Percentiles rank a stretch among this genome's conserved stretches.
Conservation (phyloP, 2,113 vertebrate species). For the Nettapus auritus region DNA sequence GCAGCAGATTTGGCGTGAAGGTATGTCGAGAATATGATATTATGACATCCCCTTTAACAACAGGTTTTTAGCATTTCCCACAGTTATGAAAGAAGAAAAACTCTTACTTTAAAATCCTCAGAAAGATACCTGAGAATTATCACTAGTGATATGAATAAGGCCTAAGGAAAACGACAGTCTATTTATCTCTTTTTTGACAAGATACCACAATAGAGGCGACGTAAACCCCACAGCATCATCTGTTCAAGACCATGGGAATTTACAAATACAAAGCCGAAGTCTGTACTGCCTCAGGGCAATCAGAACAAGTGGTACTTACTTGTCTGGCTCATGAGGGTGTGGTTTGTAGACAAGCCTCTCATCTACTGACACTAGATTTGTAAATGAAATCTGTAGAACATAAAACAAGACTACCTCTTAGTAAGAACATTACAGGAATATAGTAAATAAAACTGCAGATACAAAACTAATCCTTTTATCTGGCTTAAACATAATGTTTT, state of each 20-base stretch:
- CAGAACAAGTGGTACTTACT: slow-evolving; percentile 78
- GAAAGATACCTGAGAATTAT: not conserved
- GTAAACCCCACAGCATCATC: not conserved
- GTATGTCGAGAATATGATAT: not conserved
- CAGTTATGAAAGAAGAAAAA: not conserved
- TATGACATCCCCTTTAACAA: not conserved
- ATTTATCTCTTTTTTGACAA: not conserved
- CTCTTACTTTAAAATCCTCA: not conserved
- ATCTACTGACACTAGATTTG: slow-evolving; percentile 96
- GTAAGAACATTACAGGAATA: not conserved
- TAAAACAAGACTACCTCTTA: not conserved
- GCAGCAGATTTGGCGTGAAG: not conserved
- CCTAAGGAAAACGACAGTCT: not conserved
- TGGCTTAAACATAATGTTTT: not conserved
- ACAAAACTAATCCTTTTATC: not conserved
- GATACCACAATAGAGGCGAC: not conserved
- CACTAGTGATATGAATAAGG: not conserved
- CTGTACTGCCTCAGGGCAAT: not conserved
- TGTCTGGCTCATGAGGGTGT: slow-evolving; percentile 90
- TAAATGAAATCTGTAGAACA: slow-evolving; percentile 89
- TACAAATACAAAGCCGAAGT: not conserved
- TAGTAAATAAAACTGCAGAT: not conserved
- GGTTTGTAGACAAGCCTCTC: slow-evolving; percentile 93
- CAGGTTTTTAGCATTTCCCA: not conserved
- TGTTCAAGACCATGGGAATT: not conserved